Evolutionary conservation across 1,140 invertebrate species (phyloP).

Genomic region (Pseudomyrmex gracilis): DNA sequence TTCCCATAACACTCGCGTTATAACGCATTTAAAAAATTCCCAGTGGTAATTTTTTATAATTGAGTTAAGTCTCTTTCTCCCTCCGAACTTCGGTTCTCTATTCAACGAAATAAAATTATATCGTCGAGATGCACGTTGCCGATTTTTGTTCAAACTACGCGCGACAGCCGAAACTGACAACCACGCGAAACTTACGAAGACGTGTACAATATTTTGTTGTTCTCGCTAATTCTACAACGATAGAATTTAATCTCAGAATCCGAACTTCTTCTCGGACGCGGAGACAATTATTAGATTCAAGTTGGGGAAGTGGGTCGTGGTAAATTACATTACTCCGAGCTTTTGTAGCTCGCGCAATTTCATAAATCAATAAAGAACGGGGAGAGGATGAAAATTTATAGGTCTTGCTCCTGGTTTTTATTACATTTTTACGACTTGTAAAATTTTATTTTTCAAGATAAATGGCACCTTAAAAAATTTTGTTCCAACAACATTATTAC

Average conservation of each 20-base stretch:
- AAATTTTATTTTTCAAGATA: constrained; percentile 6
- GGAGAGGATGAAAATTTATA: not conserved
- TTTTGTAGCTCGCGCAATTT: constrained; percentile 30
- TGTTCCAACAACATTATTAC: not conserved
- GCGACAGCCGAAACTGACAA: too few relatives aligned
- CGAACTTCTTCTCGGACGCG: constrained; percentile 1
- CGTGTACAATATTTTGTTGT: not conserved
- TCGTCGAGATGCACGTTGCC: not conserved
- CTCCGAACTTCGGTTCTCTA: not conserved
- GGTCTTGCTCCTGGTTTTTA: not conserved
- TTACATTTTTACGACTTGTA: not conserved
- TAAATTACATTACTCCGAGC: constrained; percentile 29
- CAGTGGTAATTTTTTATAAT: too few relatives aligned
- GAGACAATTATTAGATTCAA: constrained; percentile 51
- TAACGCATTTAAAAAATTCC: not conserved
- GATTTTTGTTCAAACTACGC: not conserved
- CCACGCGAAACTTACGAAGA: not conserved
- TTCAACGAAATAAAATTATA: not conserved
- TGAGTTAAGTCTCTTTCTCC: too few relatives aligned
- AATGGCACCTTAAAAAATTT: not conserved
- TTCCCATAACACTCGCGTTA: not conserved
- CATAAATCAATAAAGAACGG: constrained; percentile 21
- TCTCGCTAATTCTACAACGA: constrained; percentile 6
- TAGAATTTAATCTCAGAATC: constrained; percentile 34
- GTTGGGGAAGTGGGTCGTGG: constrained; percentile 25